Base-by-base conservation (phyloP, 2,113 vertebrate genomes). In the Terrapene triunguis region DNA sequence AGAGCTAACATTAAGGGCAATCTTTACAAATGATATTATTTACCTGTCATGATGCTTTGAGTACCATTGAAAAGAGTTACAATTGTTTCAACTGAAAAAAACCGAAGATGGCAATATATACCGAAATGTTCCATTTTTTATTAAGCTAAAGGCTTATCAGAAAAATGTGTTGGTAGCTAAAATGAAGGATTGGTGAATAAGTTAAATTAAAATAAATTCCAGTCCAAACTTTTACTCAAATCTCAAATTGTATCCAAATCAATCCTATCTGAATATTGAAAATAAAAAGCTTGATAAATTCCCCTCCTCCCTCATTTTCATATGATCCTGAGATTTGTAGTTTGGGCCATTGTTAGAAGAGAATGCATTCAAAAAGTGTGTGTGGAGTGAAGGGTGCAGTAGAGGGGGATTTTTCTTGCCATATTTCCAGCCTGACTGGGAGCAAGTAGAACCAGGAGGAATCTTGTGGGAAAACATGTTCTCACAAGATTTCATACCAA, bases 401-500 rank as follows among this genome's bases (percentile, higher is more conserved):
- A 82, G 29, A 82, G 59, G n/a, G 90, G 92, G 79, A 88, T 16
- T 91, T 96, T 96, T 94, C 74, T 78, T 78, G 42, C 38, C 83
- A 82, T 84, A 80, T 53, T 65, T 96, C 81, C 92, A 86, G 74
- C 88, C 88, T 59, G 51, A 59, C 89, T 91, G 80, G 47, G 90
- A 95, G 88, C 8, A 12, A 83, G 84, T 22, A 91, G 65, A 95
- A 96, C 91, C 92, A 97, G 94, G 93, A 97, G 96, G 94, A 94
- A 84, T 89, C 85, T 96, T 87, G 79, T 69, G 82, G 93, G 92
- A 97, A 96, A 95, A 91, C 89, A 94, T 97, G 96, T 95, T 84
- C 86, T 91, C 86, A 76, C 80, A 97, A 92, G 94, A 38, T 97
- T 97, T 96, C 92, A 72, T 92, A 42, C 89, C 96, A 82, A 92